Evolutionary conservation across 1,140 invertebrate species (phyloP).

Genomic region (Tyrophagus putrescentiae): DNA sequence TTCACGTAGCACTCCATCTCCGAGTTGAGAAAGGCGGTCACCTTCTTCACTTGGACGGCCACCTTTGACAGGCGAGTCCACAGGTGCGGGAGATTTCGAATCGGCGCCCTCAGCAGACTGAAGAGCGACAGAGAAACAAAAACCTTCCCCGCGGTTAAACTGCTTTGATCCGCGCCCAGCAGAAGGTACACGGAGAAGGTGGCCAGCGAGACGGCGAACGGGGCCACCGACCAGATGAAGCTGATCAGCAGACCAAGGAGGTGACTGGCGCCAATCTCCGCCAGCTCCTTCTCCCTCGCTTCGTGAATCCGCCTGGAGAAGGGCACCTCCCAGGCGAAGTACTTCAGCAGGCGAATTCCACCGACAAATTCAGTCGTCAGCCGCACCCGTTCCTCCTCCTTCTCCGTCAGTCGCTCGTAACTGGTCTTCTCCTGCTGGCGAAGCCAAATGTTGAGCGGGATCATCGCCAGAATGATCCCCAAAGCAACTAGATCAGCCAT

Average conservation of each 20-base stretch:
- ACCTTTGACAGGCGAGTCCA: neutral
- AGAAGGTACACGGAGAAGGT: conserved; percentile 28
- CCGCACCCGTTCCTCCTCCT: conserved; percentile 31
- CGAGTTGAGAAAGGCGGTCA: conserved; percentile 26
- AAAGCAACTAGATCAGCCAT: conserved; percentile 37
- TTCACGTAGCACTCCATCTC: conserved; percentile 24
- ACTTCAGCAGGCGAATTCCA: conserved; percentile 47
- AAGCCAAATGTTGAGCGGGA: conserved; percentile 32
- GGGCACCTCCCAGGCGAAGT: conserved; percentile 43
- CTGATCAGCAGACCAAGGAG: conserved; percentile 21
- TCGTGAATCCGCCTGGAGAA: conserved; percentile 25
- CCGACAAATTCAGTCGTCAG: conserved; percentile 86
- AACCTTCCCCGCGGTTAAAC: conserved; percentile 21
- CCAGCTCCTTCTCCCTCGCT: conserved; percentile 27
- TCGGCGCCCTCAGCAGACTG: conserved; percentile 23
- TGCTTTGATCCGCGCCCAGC: conserved; percentile 27
- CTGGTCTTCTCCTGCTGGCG: neutral
- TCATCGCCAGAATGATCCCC: conserved; percentile 34
- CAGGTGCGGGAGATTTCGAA: conserved; percentile 22
- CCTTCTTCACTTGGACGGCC: conserved; percentile 25
- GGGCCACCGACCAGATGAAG: conserved; percentile 32
- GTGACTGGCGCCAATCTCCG: conserved; percentile 17
- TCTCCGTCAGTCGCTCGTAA: conserved; percentile 31
- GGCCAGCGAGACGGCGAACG: conserved; percentile 31
- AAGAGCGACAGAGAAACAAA: conserved; percentile 27